These are phyloP conservation scores for Emydoidea blandingii DNA, from an alignment of 2,797 vertebrate genomes.

Conservation along the genomic window DNA sequence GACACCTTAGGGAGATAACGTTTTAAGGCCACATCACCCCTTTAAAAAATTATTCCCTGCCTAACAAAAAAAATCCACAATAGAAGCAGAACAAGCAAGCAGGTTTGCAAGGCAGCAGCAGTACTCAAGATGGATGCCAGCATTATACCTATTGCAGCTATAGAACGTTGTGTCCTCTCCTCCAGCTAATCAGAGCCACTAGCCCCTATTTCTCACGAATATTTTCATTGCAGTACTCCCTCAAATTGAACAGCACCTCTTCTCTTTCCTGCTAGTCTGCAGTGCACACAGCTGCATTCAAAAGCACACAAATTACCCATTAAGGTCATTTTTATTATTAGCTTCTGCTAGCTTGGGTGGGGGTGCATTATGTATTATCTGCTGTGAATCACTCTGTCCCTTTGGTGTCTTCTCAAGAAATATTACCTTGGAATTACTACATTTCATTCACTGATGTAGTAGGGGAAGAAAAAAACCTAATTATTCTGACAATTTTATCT, in stretches of 20 bases:
- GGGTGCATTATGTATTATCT: background rate
- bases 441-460: conserved; percentile 62
- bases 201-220: conserved; percentile 16
- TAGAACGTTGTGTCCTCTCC: conserved; percentile 42
- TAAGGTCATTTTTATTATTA: conserved; percentile 39
- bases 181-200: conserved; percentile 30
- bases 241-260: conserved; percentile 29
- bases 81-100: conserved; percentile 20
- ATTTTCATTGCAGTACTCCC: conserved; percentile 19
- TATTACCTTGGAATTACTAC: conserved; percentile 58
- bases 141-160: background rate
- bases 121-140: conserved; percentile 12
- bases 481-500: conserved; percentile 79
- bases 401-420: conserved; percentile 57
- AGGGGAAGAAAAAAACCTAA: conserved; percentile 29
- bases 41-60: conserved; percentile 37
- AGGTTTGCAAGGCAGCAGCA: background rate
- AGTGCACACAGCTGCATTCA: background rate
- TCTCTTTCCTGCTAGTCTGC: conserved; percentile 36
- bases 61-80: conserved; percentile 25
- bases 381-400: conserved; percentile 37
- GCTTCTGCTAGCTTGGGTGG: conserved; percentile 40
- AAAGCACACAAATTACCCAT: conserved; percentile 55
- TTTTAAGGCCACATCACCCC: conserved; percentile 10
- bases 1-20: conserved; percentile 38